Evolutionary conservation across 2,797 vertebrate species (phyloP).

Genomic region (Aselliscus stoliczkanus): DNA sequence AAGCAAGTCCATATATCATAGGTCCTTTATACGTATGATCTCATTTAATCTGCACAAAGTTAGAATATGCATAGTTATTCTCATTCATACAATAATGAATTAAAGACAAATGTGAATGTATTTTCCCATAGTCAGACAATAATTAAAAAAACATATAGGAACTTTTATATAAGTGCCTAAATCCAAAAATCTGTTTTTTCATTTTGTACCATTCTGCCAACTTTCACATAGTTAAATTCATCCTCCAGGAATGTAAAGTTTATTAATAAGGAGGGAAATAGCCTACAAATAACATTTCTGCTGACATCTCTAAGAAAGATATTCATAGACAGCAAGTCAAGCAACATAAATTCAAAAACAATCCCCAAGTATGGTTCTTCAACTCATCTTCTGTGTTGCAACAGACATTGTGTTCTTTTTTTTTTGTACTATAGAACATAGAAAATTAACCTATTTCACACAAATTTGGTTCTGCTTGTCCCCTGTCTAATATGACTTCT

Average conservation of each 20-base stretch:
- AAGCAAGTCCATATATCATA: background rate
- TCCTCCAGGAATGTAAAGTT: background rate
- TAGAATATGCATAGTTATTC: background rate
- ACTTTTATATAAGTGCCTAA: background rate
- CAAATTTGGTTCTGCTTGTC: background rate
- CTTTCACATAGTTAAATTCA: background rate
- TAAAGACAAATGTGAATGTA: background rate
- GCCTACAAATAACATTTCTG: background rate
- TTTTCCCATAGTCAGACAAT: background rate
- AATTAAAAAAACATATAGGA: background rate
- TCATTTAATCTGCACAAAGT: background rate
- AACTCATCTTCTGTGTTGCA: background rate
- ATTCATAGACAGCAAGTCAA: background rate
- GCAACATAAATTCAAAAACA: background rate
- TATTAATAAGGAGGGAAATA: background rate
- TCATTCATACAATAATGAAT: background rate
- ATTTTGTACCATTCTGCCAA: background rate
- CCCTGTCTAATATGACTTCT: background rate
- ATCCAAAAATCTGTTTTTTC: background rate
- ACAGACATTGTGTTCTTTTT: background rate
- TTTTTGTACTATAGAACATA: background rate
- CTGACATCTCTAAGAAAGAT: background rate
- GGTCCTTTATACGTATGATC: no score
- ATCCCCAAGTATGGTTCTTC: background rate
- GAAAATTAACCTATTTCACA: background rate